Percentiles rank a stretch among this genome's conserved stretches.
phyloP scores from a whole-genome alignment of 2,113 vertebrate species.

The Planiliza haematocheilus region DNA sequence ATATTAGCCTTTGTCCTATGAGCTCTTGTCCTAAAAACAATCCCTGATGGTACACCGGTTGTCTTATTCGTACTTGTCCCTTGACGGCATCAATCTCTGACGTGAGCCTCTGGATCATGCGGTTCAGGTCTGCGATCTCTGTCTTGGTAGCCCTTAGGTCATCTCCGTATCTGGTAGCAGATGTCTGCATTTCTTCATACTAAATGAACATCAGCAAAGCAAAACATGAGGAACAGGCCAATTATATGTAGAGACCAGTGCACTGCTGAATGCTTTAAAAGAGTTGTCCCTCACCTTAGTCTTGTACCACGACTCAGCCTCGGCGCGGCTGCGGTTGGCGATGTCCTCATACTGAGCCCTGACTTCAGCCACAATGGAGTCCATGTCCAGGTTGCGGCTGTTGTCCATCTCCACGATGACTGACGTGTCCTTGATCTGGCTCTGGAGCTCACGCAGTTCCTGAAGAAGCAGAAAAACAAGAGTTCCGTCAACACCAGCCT shows the following conservation, averaged over 20 bases:
- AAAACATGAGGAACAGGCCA: constrained; percentile 2
- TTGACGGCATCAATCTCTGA: constrained; percentile 91
- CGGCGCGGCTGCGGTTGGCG: constrained; percentile 89
- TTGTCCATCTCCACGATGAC: constrained; percentile 98
- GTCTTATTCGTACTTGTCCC: constrained; percentile 84
- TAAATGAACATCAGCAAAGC: constrained; percentile 60
- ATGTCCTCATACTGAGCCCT: constrained; percentile 87
- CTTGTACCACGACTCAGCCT: constrained; percentile 94
- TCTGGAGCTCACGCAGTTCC: constrained; percentile 91
- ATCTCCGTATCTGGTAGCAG: constrained; percentile 89
- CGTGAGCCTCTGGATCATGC: constrained; percentile 89
- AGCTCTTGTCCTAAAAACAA: constrained; percentile 19
- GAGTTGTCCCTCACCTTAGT: constrained; percentile 80
- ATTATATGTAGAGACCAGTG: neutral
- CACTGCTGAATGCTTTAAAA: neutral
- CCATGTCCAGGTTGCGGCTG: constrained; percentile 93
- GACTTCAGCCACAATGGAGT: constrained; percentile 89
- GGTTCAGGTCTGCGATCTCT: constrained; percentile 91
- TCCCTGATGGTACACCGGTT: too few relatives aligned
- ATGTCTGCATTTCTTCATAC: constrained; percentile 90
- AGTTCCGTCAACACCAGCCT: neutral
- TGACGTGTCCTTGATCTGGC: constrained; percentile 88
- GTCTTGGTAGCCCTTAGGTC: constrained; percentile 89
- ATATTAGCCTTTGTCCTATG: constrained; percentile 58
- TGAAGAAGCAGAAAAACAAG: constrained; percentile 60